Evolutionary conservation across 2,797 vertebrate genomes (phyloP).

Genomic region (Momotus momota): DNA sequence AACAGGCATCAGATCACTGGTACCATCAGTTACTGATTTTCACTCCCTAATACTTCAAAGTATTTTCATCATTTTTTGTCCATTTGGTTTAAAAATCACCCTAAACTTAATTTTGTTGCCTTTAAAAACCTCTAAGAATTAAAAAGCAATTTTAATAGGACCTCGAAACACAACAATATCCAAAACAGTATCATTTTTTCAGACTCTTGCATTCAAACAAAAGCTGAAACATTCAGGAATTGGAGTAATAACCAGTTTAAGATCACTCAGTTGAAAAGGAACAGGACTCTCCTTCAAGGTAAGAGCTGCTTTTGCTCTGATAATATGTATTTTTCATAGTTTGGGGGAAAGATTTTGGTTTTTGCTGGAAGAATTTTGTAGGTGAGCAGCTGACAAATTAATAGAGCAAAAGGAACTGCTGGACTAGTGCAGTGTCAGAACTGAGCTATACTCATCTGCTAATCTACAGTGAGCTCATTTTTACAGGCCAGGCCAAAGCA

Average conservation of each 20-base stretch:
- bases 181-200: background rate
- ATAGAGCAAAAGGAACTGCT: background rate
- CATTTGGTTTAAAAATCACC: background rate
- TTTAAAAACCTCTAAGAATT: background rate
- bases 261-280: background rate
- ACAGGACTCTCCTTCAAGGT: background rate
- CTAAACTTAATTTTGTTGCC: background rate
- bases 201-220: background rate
- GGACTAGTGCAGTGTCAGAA: background rate
- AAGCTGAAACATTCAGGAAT: background rate
- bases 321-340: background rate
- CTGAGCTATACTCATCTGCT: background rate
- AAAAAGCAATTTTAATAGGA: background rate
- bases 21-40: background rate
- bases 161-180: background rate
- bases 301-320: background rate
- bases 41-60: background rate
- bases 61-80: background rate
- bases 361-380: background rate
- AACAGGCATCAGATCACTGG: background rate
- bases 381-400: background rate
- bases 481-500: background rate
- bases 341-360: background rate
- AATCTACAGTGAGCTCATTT: background rate
- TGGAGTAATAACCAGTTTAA: background rate